Base-by-base conservation (phyloP, 2,888 invertebrate species). In the Heliconius ethilla region DNA sequence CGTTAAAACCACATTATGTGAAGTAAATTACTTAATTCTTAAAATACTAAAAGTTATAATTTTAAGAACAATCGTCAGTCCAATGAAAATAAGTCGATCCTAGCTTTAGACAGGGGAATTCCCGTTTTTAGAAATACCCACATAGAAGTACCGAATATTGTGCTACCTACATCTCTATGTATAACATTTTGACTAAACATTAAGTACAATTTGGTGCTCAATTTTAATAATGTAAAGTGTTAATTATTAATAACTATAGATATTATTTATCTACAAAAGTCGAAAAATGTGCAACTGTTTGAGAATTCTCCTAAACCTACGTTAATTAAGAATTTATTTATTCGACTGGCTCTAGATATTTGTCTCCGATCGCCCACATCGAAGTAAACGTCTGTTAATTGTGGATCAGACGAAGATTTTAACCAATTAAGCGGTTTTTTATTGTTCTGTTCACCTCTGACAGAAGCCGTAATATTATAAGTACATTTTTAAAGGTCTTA, bases 161-260 rank as follows among this genome's bases (percentile, higher is more conserved):
- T 87, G 89, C 89, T 89, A 89, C 85, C 89, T 90, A 89, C 86
- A 81, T 81, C 81, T 83, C 85, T 86, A 85, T 82, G 78, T 84
- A 84, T 85, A 91, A 93, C 88, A 92, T 92, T 93, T 93, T 94
- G 91, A 92, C 92, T 94, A 93, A 93, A 92, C 91, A 93, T 92
- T 94, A 94, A 94, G 94, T 94, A 94, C 94, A 91, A 94, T 94
- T 94, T 94, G 94, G 94, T 94, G 94, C 94, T 94, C 94, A 92
- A 91, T 90, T 90, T 85, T 90, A 89, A 90, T 92, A 89, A 92
- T 90, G 90, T 92, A 91, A 83, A 90, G 92, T 92, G 92, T 92
- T 91, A 89, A 88, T 90, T 81, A 85, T 86, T 87, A 89, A 91
- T 89, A 89, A 89, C 89, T 92, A 91, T 87, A 87, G 85, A 88